These are phyloP conservation scores for Chiropotes sagulatus DNA, from an alignment of 2,797 vertebrate species.

Conservation along the genomic window DNA sequence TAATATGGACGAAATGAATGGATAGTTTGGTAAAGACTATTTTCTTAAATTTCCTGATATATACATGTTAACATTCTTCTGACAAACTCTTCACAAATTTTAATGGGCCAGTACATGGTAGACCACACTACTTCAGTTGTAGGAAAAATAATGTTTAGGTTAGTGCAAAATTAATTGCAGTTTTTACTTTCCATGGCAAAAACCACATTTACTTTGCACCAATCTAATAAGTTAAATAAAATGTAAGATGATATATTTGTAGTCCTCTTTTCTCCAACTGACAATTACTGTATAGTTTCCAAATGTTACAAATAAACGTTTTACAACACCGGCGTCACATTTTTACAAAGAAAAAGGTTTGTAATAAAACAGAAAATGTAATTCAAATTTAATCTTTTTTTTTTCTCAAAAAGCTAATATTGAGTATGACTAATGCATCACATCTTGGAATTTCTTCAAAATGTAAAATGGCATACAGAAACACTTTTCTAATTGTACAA, in stretches of 20 bases:
- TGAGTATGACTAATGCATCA: background rate
- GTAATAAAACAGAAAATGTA: background rate
- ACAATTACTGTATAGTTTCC: background rate
- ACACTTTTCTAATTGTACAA: background rate
- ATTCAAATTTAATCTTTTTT: slow-evolving; percentile 7
- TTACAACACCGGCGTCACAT: background rate
- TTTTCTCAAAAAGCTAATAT: background rate
- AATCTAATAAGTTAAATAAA: background rate
- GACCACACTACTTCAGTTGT: background rate
- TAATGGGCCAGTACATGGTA: background rate
- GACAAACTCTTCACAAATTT: background rate
- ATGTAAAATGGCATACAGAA: background rate
- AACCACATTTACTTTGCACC: background rate
- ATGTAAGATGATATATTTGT: background rate
- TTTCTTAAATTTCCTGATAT: background rate
- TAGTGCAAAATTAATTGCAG: background rate
- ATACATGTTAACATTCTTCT: background rate
- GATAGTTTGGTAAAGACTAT: background rate
- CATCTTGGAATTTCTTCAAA: background rate
- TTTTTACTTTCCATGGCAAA: background rate
- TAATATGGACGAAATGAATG: background rate
- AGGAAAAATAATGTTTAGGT: background rate
- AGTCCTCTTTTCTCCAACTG: background rate
- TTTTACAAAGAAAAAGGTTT: background rate
- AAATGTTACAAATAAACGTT: background rate